phyloP scores from a whole-genome alignment of 2,113 vertebrate species.

The Xenus cinereus region DNA sequence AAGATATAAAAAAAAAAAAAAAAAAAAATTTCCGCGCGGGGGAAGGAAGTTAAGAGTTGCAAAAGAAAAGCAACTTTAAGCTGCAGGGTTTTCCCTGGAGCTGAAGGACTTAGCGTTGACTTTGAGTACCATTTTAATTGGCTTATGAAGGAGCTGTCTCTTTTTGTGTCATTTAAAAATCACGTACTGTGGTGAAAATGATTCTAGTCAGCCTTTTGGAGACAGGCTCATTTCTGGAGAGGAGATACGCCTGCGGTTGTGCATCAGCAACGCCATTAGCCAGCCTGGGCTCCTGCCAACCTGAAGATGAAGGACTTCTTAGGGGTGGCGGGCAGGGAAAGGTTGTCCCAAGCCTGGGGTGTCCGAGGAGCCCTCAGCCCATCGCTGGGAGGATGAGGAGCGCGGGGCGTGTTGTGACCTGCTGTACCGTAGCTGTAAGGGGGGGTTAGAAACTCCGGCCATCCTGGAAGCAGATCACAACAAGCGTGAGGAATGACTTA shows the following conservation, averaged over 20 bases:
- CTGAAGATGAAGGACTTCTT: background rate
- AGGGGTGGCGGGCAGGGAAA: accelerated
- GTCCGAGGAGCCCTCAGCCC: background rate
- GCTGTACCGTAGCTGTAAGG: background rate
- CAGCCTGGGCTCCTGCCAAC: background rate
- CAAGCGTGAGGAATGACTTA: background rate
- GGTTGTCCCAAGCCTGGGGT: background rate
- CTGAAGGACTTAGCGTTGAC: background rate
- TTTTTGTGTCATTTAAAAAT: background rate
- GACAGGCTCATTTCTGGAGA: background rate
- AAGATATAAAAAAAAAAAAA: background rate
- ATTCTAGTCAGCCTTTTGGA: background rate
- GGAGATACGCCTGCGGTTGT: background rate
- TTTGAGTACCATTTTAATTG: background rate
- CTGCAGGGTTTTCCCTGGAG: background rate
- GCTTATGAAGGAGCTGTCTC: background rate
- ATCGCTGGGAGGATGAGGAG: background rate
- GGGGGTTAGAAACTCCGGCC: background rate
- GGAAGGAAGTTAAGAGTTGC: background rate
- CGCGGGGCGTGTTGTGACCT: background rate
- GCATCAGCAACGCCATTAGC: background rate
- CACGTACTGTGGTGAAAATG: background rate
- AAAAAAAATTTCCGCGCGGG: background rate
- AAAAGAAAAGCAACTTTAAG: background rate
- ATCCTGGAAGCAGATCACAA: background rate